Base-by-base conservation (phyloP, 2,113 vertebrate species). In the Rhea americana region DNA sequence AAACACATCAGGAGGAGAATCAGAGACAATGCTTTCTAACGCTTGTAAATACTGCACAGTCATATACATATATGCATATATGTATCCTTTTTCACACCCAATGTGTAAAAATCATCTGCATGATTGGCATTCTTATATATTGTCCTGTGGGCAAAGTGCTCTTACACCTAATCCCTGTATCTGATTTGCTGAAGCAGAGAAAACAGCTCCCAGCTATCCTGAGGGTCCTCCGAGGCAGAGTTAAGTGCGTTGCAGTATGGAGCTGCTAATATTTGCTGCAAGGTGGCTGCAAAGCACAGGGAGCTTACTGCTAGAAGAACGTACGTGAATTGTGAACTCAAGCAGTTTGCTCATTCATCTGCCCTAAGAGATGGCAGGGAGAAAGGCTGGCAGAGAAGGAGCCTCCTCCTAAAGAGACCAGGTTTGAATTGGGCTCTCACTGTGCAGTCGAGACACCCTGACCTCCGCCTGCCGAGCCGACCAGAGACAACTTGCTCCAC, bases 21-120 rank as follows among this genome's bases (percentile, higher is more conserved):
- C 25, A 62, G 35, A 74, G 16, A 48, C 2, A 58, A 51, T 22
- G 30, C 9, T 30, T 63, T 82, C 15, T 3, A 4, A 30, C 43
- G 47, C 13, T 35, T 61, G 7, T 14, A 51, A 70, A 43, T 5
- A 43, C 8, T 43, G 13, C 82, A 2, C 5, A 66, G 21, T 21
- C 58, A 59, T 2, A 39, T 1, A 13, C 5, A 5, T 2, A 1
- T 21, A 32, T 25, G 5, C 37, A 74, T 3, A 37, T 2, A 28
- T 1, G 1, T n/a, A 65, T 43, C 35, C 2, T 12, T n/a, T 67
- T 76, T 65, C 5, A 72, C 17, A 11, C 8, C 45, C 7, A 32
- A 1, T 50, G 2, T 18, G 9, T 81, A 45, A 86, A 80, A 66
- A 85, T 51, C 24, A 59, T 13, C 39, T 76, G 7, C 5, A 11